Percentiles rank a stretch among this genome's conserved stretches.
Evolutionary conservation across 2,113 vertebrate genomes (phyloP).

Genomic region (Hirundichthys speculiger): DNA sequence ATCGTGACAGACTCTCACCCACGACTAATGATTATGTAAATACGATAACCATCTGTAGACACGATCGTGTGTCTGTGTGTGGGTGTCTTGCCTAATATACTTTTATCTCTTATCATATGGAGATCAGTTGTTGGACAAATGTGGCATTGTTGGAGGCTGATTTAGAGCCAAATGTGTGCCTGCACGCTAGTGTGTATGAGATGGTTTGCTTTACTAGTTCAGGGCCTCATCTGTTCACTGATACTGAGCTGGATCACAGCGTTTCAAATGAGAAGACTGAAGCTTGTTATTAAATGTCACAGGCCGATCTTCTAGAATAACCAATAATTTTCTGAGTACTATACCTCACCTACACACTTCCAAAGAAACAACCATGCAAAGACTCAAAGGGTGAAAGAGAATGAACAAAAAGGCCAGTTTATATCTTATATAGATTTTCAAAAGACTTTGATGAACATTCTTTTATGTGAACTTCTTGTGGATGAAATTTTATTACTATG

Average conservation of each 20-base stretch:
- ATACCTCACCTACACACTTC: conserved; percentile 5
- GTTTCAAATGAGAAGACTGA: conserved; percentile 51
- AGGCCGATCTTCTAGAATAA: conserved; percentile 66
- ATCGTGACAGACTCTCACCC: conserved; percentile 59
- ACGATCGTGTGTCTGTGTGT: conserved; percentile 32
- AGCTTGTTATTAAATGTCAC: conserved; percentile 69
- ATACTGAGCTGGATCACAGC: conserved; percentile 54
- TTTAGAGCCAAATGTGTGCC: conserved; percentile 23
- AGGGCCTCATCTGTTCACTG: conserved; percentile 51
- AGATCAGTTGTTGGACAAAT: conserved; percentile 66
- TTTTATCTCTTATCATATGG: conserved; percentile 62
- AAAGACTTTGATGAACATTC: no score
- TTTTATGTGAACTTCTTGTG: no score
- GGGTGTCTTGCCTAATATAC: conserved; percentile 48
- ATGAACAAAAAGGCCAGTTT: no score
- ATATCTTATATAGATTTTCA: no score
- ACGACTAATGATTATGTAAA: conserved; percentile 66
- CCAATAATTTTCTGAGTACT: conserved; percentile 56
- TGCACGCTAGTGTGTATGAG: conserved; percentile 22
- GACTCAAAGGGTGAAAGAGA: not conserved
- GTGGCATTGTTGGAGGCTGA: conserved; percentile 57
- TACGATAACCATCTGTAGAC: conserved; percentile 61
- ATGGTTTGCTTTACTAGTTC: conserved; percentile 36
- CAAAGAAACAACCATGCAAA: not conserved
- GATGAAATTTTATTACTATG: no score